phyloP scores from a whole-genome alignment of 2,113 vertebrate species.

The Neogale vison region DNA sequence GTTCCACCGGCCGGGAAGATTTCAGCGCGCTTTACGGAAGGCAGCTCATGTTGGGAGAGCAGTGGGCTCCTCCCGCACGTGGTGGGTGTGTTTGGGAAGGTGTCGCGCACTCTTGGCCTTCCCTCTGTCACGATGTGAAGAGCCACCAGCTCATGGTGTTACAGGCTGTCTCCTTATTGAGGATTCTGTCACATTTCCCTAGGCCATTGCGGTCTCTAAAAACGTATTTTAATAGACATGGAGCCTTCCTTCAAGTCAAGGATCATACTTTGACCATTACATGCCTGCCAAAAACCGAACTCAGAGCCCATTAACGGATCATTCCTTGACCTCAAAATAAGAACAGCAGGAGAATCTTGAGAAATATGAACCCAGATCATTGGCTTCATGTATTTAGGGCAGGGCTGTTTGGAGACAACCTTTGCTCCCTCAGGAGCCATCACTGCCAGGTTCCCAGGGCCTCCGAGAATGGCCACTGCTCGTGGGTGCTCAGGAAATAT shows the following conservation, averaged over 20 bases:
- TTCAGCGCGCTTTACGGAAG: background rate
- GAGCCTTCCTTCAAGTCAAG: background rate
- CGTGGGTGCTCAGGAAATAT: background rate
- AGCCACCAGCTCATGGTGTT: background rate
- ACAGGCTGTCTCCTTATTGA: background rate
- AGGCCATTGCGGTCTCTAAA: background rate
- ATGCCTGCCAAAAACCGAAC: background rate
- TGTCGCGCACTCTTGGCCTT: background rate
- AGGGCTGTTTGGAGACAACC: background rate
- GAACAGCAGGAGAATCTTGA: background rate
- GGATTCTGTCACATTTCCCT: background rate
- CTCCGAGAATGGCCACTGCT: background rate
- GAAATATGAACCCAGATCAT: background rate
- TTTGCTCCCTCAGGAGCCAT: background rate
- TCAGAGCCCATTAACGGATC: background rate
- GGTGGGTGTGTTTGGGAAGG: background rate
- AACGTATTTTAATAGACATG: background rate
- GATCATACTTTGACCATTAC: background rate
- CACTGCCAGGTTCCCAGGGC: background rate
- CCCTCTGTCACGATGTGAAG: background rate
- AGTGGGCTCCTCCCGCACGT: too few relatives aligned
- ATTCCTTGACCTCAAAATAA: constrained; percentile 6
- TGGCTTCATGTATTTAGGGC: background rate
- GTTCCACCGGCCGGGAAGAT: background rate
- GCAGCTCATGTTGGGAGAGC: background rate